Base-by-base conservation (phyloP, 2,113 vertebrate species). In the Oostethus manadensis region DNA sequence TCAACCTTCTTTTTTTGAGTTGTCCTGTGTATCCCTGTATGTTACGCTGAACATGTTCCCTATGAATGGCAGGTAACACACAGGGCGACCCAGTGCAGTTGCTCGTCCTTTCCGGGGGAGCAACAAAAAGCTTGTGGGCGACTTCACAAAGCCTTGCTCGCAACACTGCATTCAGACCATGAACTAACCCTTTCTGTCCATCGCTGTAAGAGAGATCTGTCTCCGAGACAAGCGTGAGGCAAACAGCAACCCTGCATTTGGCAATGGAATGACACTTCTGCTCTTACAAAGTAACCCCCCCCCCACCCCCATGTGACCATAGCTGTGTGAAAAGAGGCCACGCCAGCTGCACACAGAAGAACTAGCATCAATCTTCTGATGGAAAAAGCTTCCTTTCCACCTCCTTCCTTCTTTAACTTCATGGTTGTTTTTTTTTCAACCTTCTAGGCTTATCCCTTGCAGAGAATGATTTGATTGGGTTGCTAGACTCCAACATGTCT, bases 131-230 rank as follows among this genome's bases (percentile, higher is more conserved):
- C 67, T 43, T 11, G 54, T 67, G 71, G 53, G 68, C 77, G 84
- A 76, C 81, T 84, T 87, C 76, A 82, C 81, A 14, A 62, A 58
- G 45, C 53, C 56, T 62, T 64, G 71, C 62, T 73, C 45, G 61
- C 71, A 64, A 66, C 50, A 61, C 33, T 38, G 48, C 64, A 67
- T 40, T 33, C 29, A 33, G 29, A 33, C 56, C 71, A 67, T 79
- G 10, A 53, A 70, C 64, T 68, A 54, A 77, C 35, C 13, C 18
- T 64, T 67, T 55, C 17, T 50, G 55, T 71, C 68, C 53, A 68
- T 78, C 58, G 44, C 73, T 80, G 79, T 84, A 83, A 88, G 80
- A 82, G 73, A 75, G 72, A 75, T 4, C 76, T 81, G 80, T 86
- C 75, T 65, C 54, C 42, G 17, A 54, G 46, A 3, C 16, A 44